phyloP scores from a whole-genome alignment of 1,140 invertebrate species.

The Anastrepha obliqua region DNA sequence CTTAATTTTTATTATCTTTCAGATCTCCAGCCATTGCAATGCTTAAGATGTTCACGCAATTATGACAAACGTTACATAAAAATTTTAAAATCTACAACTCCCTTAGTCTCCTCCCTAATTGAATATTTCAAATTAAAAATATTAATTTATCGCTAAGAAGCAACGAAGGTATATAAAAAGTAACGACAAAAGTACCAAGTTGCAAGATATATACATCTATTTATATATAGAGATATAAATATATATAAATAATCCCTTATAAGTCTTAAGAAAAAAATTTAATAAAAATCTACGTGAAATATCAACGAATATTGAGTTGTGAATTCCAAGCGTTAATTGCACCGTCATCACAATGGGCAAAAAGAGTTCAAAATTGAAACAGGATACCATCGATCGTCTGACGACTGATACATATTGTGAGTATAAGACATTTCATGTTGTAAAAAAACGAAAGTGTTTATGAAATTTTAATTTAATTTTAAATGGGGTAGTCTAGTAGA shows the following conservation, averaged over 20 bases:
- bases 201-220: not conserved
- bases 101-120: conserved; percentile 5
- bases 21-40: not conserved
- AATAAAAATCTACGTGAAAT: not conserved
- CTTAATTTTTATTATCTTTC: not conserved
- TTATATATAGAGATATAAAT: not conserved
- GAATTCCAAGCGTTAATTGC: not conserved
- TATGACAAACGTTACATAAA: conserved; percentile 43
- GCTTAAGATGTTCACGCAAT: conserved; percentile 21
- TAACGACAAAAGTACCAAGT: not conserved
- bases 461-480: too few relatives aligned
- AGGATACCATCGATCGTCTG: conserved; percentile 91
- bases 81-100: conserved; percentile 14
- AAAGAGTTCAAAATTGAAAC: conserved; percentile 94
- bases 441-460: too few relatives aligned
- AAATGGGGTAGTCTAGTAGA: too few relatives aligned
- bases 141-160: not conserved
- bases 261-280: not conserved
- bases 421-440: conserved; percentile 73
- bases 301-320: not conserved
- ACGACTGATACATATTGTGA: conserved; percentile 93
- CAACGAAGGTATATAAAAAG: not conserved
- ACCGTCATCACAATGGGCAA: conserved; percentile 81
- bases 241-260: not conserved
- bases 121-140: not conserved